phyloP scores from a whole-genome alignment of 2,888 invertebrate species.

The Apantesis nais region DNA sequence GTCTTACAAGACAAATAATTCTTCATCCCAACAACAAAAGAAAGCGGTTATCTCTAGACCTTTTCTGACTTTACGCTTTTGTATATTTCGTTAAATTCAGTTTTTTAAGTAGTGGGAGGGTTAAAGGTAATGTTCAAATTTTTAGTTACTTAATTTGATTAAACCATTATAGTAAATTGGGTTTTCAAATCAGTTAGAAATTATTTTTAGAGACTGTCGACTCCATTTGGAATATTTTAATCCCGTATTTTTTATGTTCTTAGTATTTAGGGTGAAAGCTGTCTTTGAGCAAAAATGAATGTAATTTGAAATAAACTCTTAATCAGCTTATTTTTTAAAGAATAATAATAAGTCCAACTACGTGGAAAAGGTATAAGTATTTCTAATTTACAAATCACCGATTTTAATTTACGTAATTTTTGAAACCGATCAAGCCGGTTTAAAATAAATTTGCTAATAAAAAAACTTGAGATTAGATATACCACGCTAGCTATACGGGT shows the following conservation, averaged over 20 bases:
- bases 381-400: too few relatives aligned
- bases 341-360: too few relatives aligned
- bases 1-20: conserved; percentile 22
- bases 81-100: conserved; percentile 15
- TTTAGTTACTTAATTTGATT: conserved; percentile 12
- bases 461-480: too few relatives aligned
- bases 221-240: neutral
- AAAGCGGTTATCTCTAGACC: conserved; percentile 4
- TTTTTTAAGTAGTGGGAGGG: conserved; percentile 20
- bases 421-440: too few relatives aligned
- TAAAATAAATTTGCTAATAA: too few relatives aligned
- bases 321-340: too few relatives aligned
- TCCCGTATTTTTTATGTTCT: neutral
- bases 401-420: too few relatives aligned
- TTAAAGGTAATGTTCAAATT: conserved; percentile 18
- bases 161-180: conserved; percentile 16
- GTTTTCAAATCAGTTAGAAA: neutral
- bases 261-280: too few relatives aligned
- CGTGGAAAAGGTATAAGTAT: too few relatives aligned
- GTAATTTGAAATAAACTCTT: neutral
- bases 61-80: conserved; percentile 1
- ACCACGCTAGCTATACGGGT: too few relatives aligned
- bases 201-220: neutral
- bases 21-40: conserved; percentile 17
- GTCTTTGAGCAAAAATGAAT: too few relatives aligned